phyloP scores from a whole-genome alignment of 2,113 vertebrate genomes.

The Brachypodius melanocephalos region DNA sequence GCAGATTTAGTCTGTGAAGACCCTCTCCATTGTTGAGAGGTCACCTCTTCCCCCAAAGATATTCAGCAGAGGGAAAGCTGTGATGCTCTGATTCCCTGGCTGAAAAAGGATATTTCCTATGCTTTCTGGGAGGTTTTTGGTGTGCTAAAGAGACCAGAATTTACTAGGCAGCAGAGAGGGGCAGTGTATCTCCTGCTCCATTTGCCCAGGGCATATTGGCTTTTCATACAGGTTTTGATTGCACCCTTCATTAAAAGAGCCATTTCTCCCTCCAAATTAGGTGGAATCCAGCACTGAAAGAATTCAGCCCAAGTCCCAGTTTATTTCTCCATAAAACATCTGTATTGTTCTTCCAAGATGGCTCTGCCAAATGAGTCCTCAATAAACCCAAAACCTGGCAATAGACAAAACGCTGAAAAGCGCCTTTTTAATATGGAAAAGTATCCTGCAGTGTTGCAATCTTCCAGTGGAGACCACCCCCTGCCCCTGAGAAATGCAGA shows the following conservation, averaged over 20 bases:
- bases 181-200: not conserved
- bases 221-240: conserved; percentile 46
- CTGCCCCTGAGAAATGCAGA: conserved; percentile 62
- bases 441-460: conserved; percentile 69
- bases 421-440: conserved; percentile 73
- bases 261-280: conserved; percentile 58
- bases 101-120: not conserved
- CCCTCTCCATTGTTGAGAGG: not conserved
- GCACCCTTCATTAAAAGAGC: conserved; percentile 58
- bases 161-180: not conserved
- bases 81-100: not conserved
- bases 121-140: not conserved
- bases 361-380: conserved; percentile 70
- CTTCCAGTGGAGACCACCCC: conserved; percentile 65
- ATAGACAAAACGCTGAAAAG: conserved; percentile 62
- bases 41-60: not conserved
- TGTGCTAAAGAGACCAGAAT: not conserved
- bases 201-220: conserved; percentile 54
- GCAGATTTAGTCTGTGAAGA: not conserved
- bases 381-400: conserved; percentile 69
- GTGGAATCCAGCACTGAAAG: conserved; percentile 61
- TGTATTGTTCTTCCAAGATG: conserved; percentile 70
- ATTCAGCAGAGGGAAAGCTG: rapidly evolving
- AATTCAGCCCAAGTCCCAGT: conserved; percentile 56
- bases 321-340: conserved; percentile 72